A percentile compares a stretch with the other conserved stretches of the same genome.
Evolutionary conservation across 2,113 vertebrate genomes (phyloP).

Genomic region (Laticauda colubrina): DNA sequence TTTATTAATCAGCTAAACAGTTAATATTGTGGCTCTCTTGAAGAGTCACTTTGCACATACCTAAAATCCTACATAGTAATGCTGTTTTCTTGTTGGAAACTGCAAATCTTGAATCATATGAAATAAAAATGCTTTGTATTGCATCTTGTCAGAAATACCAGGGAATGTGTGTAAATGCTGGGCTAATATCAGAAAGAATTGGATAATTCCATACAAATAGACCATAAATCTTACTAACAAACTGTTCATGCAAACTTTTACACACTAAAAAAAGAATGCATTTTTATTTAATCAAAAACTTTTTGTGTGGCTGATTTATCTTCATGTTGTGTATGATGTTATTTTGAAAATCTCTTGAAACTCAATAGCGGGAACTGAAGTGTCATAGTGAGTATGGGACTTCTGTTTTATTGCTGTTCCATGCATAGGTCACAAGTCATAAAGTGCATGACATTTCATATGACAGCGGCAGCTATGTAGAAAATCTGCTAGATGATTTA

Average conservation of each 20-base stretch:
- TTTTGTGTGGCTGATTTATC: not conserved
- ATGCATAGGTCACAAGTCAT: not conserved
- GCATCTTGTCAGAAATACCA: not conserved
- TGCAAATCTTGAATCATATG: not conserved
- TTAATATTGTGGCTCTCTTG: not conserved
- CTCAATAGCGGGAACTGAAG: not conserved
- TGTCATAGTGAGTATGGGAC: not conserved
- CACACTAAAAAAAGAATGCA: not conserved
- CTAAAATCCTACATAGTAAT: not conserved
- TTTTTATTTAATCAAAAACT: not conserved
- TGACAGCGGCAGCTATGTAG: not conserved
- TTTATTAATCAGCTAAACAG: not conserved
- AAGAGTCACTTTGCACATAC: not conserved
- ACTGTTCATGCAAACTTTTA: not conserved
- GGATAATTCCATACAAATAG: not conserved
- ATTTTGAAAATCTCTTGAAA: not conserved
- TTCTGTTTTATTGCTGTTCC: not conserved
- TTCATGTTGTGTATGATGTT: not conserved
- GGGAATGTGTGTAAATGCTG: not conserved
- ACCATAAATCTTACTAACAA: not conserved
- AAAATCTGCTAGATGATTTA: not conserved
- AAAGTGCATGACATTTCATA: not conserved
- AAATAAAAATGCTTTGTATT: not conserved
- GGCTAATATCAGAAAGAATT: not conserved
- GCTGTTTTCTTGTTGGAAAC: not conserved